Evolutionary conservation across 2,797 vertebrate genomes (phyloP).

Genomic region (Cheirogaleus major): DNA sequence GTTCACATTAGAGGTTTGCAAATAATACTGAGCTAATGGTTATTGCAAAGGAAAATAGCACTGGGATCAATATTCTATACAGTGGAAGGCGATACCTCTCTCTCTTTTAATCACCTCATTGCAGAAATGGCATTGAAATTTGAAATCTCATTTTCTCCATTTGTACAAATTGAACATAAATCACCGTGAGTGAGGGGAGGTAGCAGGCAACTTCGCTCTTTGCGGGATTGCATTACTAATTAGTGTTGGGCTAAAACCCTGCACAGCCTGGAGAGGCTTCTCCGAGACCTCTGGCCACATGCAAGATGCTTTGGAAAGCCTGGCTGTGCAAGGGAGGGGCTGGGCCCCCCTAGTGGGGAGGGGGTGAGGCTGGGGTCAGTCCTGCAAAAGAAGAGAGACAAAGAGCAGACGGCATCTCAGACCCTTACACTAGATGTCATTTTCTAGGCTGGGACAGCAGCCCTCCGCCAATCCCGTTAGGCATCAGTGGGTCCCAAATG

Average conservation of each 20-base stretch:
- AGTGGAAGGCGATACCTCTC: conserved; percentile 95
- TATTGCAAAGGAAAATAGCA: conserved; percentile 99
- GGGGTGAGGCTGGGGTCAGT: neutral
- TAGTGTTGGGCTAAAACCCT: conserved; percentile 83
- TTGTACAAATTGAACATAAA: conserved; percentile 96
- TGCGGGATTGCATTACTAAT: conserved; percentile 94
- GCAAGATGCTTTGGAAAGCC: conserved; percentile 68
- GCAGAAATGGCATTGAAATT: conserved; percentile 97
- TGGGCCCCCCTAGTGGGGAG: neutral
- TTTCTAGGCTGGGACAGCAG: neutral
- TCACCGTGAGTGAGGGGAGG: conserved; percentile 92
- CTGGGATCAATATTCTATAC: conserved; percentile 97
- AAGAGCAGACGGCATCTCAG: conserved; percentile 3
- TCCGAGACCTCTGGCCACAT: conserved; percentile 68
- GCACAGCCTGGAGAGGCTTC: conserved; percentile 68
- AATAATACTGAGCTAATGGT: conserved; percentile 94
- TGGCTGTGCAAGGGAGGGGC: neutral
- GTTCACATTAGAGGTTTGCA: conserved; percentile 90
- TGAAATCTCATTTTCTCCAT: conserved; percentile 94
- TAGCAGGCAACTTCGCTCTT: conserved; percentile 88
- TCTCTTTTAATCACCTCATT: conserved; percentile 97
- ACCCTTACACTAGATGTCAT: neutral
- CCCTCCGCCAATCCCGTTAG: neutral
- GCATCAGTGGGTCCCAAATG: neutral
- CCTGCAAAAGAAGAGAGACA: conserved; percentile 17